phyloP scores from a whole-genome alignment of 2,797 vertebrate genomes.

The Agapornis canus region DNA sequence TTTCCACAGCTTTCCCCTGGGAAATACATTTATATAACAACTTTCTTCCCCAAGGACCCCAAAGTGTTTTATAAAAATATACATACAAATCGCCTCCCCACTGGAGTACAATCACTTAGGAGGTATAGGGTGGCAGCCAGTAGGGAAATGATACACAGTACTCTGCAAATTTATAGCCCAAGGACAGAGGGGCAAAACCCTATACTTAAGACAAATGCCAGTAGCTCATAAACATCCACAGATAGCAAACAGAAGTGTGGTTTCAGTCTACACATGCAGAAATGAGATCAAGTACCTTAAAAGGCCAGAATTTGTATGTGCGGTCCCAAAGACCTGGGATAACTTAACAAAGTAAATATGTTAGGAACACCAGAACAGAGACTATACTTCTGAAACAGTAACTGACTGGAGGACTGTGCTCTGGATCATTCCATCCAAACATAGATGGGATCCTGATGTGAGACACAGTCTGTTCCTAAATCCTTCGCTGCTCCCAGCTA shows the following conservation, averaged over 20 bases:
- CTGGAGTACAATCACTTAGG: slow-evolving; percentile 61
- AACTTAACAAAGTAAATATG: not conserved
- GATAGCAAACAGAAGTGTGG: not conserved
- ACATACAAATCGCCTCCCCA: slow-evolving; percentile 69
- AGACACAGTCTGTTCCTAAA: not conserved
- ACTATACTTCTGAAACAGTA: not conserved
- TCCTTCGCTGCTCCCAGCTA: not conserved
- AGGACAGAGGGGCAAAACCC: slow-evolving; percentile 58
- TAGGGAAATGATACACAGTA: slow-evolving; percentile 48
- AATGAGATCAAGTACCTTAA: not conserved
- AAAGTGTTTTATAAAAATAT: slow-evolving; percentile 72
- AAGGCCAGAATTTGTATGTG: not conserved
- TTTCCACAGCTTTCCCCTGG: slow-evolving; percentile 64
- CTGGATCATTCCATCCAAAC: not conserved
- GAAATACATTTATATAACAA: slow-evolving; percentile 75
- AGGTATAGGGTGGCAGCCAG: slow-evolving; percentile 61
- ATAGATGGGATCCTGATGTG: not conserved
- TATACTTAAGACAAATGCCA: not conserved
- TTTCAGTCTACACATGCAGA: not conserved
- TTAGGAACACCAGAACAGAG: not conserved
- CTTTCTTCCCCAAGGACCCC: slow-evolving; percentile 65
- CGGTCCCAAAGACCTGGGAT: not conserved
- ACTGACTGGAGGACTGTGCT: not conserved
- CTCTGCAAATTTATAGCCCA: slow-evolving; percentile 51
- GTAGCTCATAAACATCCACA: not conserved